Conservation (phyloP, 2,113 vertebrate species). For the Esox niger region DNA sequence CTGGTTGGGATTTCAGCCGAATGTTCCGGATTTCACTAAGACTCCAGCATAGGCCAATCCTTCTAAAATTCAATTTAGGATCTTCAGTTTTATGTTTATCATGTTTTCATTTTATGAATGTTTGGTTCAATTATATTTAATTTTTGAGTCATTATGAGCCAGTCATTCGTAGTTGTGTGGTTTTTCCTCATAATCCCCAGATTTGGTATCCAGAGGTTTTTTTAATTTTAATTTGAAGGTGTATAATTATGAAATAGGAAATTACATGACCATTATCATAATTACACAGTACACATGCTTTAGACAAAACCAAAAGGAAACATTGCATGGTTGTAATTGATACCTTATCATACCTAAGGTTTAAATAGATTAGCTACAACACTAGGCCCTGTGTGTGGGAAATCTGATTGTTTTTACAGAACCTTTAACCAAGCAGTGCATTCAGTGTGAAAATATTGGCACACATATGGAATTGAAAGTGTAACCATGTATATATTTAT, state of each 20-base stretch:
- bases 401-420: constrained; percentile 16
- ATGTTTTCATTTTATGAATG: not conserved
- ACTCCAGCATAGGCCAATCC: not conserved
- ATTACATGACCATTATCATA: not conserved
- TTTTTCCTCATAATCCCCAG: not conserved
- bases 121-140: not conserved
- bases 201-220: not conserved
- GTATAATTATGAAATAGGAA: not conserved
- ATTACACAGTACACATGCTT: not conserved
- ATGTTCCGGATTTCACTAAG: not conserved
- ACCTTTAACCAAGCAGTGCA: constrained; percentile 18
- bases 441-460: constrained; percentile 5
- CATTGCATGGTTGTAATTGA: not conserved
- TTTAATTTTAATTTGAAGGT: constrained; percentile 1
- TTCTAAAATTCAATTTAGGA: not conserved
- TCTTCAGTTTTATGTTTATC: not conserved
- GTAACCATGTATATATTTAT: constrained; percentile 35
- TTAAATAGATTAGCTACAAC: not conserved
- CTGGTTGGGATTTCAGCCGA: too few species aligned
- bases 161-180: not conserved
- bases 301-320: not conserved
- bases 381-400: constrained; percentile 3
- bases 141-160: not conserved
- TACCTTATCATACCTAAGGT: not conserved
- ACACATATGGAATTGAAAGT: constrained; percentile 16